Evolutionary conservation across 2,113 vertebrate genomes (phyloP), one percentile per base, ranked within the genome.

Genomic region (Perca schrenkii): DNA sequence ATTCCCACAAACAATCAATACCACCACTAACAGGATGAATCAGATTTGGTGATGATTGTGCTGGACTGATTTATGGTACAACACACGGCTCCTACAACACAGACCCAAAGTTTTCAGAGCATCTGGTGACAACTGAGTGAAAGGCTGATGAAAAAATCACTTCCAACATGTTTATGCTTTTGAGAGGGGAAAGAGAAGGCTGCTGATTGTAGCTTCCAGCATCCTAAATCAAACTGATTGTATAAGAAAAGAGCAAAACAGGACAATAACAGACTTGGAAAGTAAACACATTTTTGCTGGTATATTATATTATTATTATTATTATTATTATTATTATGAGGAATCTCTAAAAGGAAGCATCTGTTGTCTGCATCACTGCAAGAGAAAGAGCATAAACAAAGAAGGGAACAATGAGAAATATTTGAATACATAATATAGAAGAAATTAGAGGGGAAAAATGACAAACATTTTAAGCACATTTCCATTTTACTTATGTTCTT

Each of bases 291-390:
- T 66, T 56, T 58, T 56, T 58, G 1, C 3, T 4, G 6, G 19
- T 34, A 28, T n/a, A 61, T 69, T 36, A 53, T n/a, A n/a, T n/a
- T n/a, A n/a, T n/a, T n/a, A n/a, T 80, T 34, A 34, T 61, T 36
- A 53, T 46, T 40, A 40, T 40, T 25, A 61, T 65, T 43, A 4
- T 80, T 61, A 34, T 61, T 36, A 36, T 46, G 13, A 65, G 53
- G 56, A 84, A 68, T 54, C 57, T 74, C 17, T 80, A 21, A 85
- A 25, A 64, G 28, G 65, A 86, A 75, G 61, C 77, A 61, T 81
- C 49, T 83, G 77, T 66, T 11, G 31, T 36, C 36, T 16, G 36
- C 63, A 69, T 73, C 40, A 25, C 36, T 34, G 52, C 43, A 43
- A 31, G 40, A 57, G 34, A 47, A 36, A 13, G 46, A 49, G 16